Evolutionary conservation across 2,797 vertebrate genomes (phyloP).

Genomic region (Lepilemur septentrionalis): DNA sequence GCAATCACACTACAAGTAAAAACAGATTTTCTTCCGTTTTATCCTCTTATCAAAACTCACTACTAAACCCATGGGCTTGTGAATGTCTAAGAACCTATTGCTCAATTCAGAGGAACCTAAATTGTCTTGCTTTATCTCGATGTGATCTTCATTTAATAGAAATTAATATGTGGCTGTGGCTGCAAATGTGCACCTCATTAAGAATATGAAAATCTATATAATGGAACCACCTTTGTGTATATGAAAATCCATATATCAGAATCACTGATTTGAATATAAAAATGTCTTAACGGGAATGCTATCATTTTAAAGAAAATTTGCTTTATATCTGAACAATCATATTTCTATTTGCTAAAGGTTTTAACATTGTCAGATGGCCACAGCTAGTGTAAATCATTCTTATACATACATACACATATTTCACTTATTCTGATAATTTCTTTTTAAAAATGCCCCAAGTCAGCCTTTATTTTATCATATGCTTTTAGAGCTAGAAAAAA

Average conservation of each 20-base stretch:
- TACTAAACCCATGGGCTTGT: not conserved
- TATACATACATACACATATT: not conserved
- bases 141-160: not conserved
- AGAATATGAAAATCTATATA: not conserved
- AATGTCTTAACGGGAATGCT: not conserved
- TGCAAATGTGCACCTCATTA: not conserved
- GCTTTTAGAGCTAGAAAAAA: not conserved
- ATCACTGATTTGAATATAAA: not conserved
- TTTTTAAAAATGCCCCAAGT: not conserved
- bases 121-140: not conserved
- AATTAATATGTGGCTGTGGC: not conserved
- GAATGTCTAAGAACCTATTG: not conserved
- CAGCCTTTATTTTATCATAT: not conserved
- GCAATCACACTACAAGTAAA: slow-evolving; percentile 29
- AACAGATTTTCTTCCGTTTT: slow-evolving; percentile 29
- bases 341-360: not conserved
- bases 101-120: not conserved
- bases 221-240: not conserved
- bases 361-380: not conserved
- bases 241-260: not conserved
- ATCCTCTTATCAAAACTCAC: not conserved
- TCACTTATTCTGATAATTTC: not conserved
- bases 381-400: not conserved
- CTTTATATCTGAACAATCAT: not conserved
- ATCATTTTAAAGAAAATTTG: not conserved